Conservation (phyloP, 2,888 invertebrate genomes). For the Eupithecia dodoneata region DNA sequence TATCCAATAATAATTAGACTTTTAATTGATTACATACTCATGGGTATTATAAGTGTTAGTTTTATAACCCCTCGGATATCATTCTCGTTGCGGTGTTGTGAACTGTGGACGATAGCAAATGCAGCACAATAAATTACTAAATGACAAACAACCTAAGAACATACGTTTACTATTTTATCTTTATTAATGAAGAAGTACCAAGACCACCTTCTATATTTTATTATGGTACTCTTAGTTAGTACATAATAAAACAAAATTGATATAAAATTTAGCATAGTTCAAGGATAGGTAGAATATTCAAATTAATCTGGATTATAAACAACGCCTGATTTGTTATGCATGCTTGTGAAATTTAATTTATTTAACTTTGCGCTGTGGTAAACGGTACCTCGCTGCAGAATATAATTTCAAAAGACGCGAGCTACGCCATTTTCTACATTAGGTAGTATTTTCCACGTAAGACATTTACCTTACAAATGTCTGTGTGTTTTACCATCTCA, state of each 20-base stretch:
- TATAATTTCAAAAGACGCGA: constrained; percentile 2
- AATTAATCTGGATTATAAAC: not conserved
- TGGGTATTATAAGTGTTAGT: not conserved
- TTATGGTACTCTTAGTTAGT: too few relatives aligned
- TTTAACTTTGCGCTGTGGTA: not conserved
- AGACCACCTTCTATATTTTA: too few relatives aligned
- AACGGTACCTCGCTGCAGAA: not conserved
- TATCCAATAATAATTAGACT: not conserved
- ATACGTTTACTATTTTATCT: not conserved
- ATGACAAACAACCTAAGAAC: not conserved
- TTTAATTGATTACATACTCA: not conserved
- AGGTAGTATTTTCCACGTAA: constrained; percentile 1
- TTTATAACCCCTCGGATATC: not conserved
- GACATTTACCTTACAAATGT: constrained; percentile 44
- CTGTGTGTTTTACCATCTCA: constrained; percentile 65
- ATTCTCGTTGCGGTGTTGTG: not conserved
- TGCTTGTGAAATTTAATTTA: not conserved
- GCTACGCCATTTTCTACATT: constrained; percentile 15
- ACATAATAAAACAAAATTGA: not conserved
- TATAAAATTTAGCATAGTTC: not conserved
- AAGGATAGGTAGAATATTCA: not conserved
- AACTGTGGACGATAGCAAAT: too few relatives aligned
- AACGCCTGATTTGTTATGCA: not conserved
- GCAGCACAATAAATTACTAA: not conserved
- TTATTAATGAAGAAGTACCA: not conserved